Percentiles rank a stretch among this genome's conserved stretches.
Evolutionary conservation across 1,140 invertebrate species (phyloP).

Genomic region (Eueides isabella): DNA sequence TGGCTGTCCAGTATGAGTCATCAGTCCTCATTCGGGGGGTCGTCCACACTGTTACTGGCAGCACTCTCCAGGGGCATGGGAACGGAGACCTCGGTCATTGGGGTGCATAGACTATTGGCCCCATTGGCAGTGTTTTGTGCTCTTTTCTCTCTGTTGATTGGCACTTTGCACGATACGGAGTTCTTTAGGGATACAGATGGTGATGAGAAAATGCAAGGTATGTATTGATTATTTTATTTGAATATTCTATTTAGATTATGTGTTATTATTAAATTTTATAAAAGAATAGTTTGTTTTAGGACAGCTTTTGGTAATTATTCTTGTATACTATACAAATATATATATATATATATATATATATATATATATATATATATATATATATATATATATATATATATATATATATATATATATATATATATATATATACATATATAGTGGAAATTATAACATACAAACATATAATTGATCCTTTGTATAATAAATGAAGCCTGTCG

Average conservation of each 20-base stretch:
- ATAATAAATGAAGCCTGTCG: too few species aligned
- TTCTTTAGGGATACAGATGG: slow-evolving; percentile 85
- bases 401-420: too few species aligned
- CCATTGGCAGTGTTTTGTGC: slow-evolving; percentile 94
- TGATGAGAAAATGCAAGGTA: slow-evolving; percentile 61
- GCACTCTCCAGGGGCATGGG: slow-evolving; percentile 87
- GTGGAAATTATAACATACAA: too few species aligned
- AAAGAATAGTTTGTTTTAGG: too few species aligned
- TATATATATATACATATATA: too few species aligned
- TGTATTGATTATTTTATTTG: slow-evolving; percentile 28
- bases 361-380: too few species aligned
- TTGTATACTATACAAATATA: too few species aligned
- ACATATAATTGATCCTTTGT: too few species aligned
- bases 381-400: too few species aligned
- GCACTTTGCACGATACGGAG: slow-evolving; percentile 94
- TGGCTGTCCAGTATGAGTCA: slow-evolving; percentile 80
- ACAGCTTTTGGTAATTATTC: too few species aligned
- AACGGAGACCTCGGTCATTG: slow-evolving; percentile 83
- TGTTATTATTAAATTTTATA: too few species aligned
- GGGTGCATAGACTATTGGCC: slow-evolving; percentile 89
- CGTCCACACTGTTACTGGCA: slow-evolving; percentile 85
- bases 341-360: too few species aligned
- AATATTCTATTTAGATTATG: background rate
- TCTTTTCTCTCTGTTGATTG: slow-evolving; percentile 90
- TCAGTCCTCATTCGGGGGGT: slow-evolving; percentile 85